Evolutionary conservation across 2,888 invertebrate genomes (phyloP).

Genomic region (Frankliniella fusca): DNA sequence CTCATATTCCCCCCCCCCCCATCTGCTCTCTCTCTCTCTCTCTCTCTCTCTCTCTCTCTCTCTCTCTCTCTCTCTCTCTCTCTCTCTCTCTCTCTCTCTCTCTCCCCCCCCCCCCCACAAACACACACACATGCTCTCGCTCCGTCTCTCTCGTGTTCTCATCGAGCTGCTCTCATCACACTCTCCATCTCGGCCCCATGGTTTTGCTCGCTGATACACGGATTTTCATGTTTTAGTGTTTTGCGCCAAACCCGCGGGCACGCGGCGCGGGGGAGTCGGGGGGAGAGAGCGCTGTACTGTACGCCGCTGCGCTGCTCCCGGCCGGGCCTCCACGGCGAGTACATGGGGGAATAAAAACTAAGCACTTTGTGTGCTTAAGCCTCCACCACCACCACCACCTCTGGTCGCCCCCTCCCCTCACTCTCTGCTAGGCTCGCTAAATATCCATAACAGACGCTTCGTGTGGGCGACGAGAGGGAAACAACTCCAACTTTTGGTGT

Average conservation of each 20-base stretch:
- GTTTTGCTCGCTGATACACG: slow-evolving; percentile 13
- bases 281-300: background rate
- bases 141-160: background rate
- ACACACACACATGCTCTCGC: background rate
- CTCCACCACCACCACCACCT: background rate
- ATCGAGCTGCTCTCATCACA: background rate
- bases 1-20: too few species aligned
- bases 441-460: background rate
- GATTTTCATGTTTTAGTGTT: slow-evolving; percentile 25
- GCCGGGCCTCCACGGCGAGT: too few species aligned
- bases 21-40: too few species aligned
- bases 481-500: too few species aligned
- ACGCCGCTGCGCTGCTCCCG: too few species aligned
- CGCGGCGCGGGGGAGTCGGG: background rate
- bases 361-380: background rate
- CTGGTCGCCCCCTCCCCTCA: too few species aligned
- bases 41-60: too few species aligned
- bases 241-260: background rate
- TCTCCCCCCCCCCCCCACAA: background rate
- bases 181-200: background rate
- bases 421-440: background rate
- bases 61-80: too few species aligned
- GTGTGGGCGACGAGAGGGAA: too few species aligned
- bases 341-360: background rate
- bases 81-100: background rate